phyloP scores from a whole-genome alignment of 2,888 invertebrate genomes.

The Phlogophora meticulosa region DNA sequence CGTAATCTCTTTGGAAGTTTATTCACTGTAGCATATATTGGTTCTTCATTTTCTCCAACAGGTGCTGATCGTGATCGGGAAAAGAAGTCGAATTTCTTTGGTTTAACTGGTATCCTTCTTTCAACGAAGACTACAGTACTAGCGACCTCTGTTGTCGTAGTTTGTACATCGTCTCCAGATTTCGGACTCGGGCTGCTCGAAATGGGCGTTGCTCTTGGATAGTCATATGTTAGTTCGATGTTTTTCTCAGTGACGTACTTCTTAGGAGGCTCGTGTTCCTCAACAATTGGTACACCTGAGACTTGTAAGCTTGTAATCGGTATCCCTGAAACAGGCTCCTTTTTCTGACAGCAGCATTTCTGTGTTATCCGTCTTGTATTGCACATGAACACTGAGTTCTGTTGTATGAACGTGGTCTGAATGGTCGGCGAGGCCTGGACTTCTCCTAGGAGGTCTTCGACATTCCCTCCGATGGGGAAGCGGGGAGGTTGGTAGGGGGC shows the following conservation, averaged over 20 bases:
- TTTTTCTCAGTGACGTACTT: conserved; percentile 89
- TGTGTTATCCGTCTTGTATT: conserved; percentile 86
- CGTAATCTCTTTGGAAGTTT: conserved; percentile 88
- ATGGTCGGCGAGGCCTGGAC: conserved; percentile 90
- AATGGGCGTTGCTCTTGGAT: conserved; percentile 85
- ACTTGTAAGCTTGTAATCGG: conserved; percentile 68
- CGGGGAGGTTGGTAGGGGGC: conserved; percentile 84
- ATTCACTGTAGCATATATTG: conserved; percentile 89
- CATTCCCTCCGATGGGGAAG: conserved; percentile 92
- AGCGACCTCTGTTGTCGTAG: conserved; percentile 89
- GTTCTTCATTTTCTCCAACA: conserved; percentile 88
- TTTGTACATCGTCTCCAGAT: conserved; percentile 80
- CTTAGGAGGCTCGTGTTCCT: conserved; percentile 76
- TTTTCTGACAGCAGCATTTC: conserved; percentile 85
- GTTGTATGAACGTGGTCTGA: conserved; percentile 87
- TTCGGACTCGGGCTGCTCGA: conserved; percentile 81
- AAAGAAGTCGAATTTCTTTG: conserved; percentile 88
- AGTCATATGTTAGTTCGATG: conserved; percentile 89
- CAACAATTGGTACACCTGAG: conserved; percentile 59
- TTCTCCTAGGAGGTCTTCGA: conserved; percentile 93
- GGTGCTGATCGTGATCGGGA: conserved; percentile 89
- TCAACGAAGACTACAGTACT: conserved; percentile 90
- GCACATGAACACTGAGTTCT: conserved; percentile 89
- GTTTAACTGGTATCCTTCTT: conserved; percentile 86
- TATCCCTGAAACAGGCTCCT: conserved; percentile 65